A percentile compares a stretch with the other conserved stretches of the same genome.
These are phyloP conservation scores for Drosophila koepferae DNA, from an alignment of 2,888 invertebrate genomes.

Conservation along the genomic window DNA sequence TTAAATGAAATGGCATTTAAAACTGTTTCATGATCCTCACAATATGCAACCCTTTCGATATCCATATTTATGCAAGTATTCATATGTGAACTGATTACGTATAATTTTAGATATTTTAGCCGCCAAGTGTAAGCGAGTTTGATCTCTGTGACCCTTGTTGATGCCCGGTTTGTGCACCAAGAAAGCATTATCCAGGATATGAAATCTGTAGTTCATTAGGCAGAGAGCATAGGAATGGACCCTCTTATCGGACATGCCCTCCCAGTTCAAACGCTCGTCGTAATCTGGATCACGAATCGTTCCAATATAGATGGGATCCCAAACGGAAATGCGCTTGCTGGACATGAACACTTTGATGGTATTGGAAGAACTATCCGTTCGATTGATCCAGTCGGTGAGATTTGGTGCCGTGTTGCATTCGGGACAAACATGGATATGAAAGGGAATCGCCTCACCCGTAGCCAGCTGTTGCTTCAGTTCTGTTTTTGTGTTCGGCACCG, in stretches of 20 bases:
- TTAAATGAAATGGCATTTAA: not conserved
- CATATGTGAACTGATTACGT: not conserved
- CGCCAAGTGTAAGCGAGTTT: fast-evolving
- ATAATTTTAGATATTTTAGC: no score
- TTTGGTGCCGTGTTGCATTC: constrained; percentile 73
- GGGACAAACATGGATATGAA: constrained; percentile 57
- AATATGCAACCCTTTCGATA: not conserved
- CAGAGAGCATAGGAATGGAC: constrained; percentile 88
- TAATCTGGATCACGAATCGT: constrained; percentile 93
- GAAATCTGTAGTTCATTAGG: constrained; percentile 93
- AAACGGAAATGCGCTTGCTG: constrained; percentile 90
- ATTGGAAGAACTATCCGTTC: constrained; percentile 21
- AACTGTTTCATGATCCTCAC: no score
- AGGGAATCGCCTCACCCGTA: constrained; percentile 36
- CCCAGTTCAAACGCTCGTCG: constrained; percentile 95
- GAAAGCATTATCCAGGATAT: constrained; percentile 94
- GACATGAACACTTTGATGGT: constrained; percentile 87
- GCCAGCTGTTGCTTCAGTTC: constrained; percentile 54
- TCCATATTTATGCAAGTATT: not conserved
- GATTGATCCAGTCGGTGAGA: constrained; percentile 82
- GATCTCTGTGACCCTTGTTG: constrained; percentile 86
- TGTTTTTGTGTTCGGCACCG: constrained; percentile 60
- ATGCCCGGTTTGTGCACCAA: constrained; percentile 95
- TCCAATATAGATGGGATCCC: constrained; percentile 96
- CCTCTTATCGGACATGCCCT: constrained; percentile 88